These are phyloP conservation scores for Cinara cedri DNA, from an alignment of 2,888 invertebrate species.

Conservation along the genomic window DNA sequence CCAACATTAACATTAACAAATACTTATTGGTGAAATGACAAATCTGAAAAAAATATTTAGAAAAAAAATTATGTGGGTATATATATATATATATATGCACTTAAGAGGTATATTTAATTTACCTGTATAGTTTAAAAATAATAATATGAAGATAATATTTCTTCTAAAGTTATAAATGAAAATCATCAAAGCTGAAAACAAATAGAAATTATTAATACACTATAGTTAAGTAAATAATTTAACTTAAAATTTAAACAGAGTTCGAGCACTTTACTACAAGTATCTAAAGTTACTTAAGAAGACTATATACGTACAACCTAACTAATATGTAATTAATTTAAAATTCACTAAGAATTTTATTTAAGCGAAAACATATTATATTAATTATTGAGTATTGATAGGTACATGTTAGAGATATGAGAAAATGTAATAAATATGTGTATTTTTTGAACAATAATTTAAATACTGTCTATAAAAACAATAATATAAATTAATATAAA, in stretches of 20 bases:
- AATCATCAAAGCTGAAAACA: slow-evolving; percentile 8
- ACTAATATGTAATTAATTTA: too few species aligned
- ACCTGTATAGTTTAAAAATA: neutral
- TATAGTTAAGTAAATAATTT: neutral
- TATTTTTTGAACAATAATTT: too few species aligned
- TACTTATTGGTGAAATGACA: slow-evolving; percentile 10
- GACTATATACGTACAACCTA: too few species aligned
- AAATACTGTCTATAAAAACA: too few species aligned
- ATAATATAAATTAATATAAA: too few species aligned
- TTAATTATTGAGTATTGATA: too few species aligned
- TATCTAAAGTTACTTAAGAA: too few species aligned
- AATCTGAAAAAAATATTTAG: slow-evolving; percentile 16
- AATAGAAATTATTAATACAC: neutral
- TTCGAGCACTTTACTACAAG: neutral
- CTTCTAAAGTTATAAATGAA: neutral
- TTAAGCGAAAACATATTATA: too few species aligned
- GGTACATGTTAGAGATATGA: too few species aligned
- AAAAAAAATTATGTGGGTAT: too few species aligned
- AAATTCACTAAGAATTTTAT: too few species aligned
- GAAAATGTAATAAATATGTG: too few species aligned
- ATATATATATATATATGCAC: slow-evolving; percentile 1
- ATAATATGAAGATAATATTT: neutral
- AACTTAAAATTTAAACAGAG: neutral
- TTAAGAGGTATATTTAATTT: neutral
- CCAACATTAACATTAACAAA: slow-evolving; percentile 24